Conservation (phyloP, 2,888 invertebrate genomes). For the Drosophila melanosoma region DNA sequence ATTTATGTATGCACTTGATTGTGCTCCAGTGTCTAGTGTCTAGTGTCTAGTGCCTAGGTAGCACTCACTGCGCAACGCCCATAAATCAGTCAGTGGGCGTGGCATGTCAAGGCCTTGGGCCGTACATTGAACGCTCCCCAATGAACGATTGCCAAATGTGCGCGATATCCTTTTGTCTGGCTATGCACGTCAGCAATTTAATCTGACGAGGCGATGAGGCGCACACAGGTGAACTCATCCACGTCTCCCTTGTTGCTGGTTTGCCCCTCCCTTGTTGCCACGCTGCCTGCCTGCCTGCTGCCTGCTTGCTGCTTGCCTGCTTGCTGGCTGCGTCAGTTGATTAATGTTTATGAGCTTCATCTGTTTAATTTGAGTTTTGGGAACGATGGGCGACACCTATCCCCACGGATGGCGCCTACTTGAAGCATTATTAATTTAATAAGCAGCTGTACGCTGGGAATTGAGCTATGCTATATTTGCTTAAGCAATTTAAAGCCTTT, state of each 20-base stretch:
- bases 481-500: slow-evolving; percentile 2
- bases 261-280: background rate
- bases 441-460: slow-evolving; percentile 34
- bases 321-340: slow-evolving; percentile 9
- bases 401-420: slow-evolving; percentile 21
- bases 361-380: slow-evolving; percentile 49
- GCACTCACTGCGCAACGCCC: slow-evolving; percentile 27
- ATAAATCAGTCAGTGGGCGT: slow-evolving; percentile 62
- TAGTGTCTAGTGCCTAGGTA: slow-evolving; percentile 13
- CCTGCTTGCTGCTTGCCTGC: background rate
- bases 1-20: slow-evolving; percentile 53
- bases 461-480: slow-evolving; percentile 18
- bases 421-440: slow-evolving; percentile 53
- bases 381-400: slow-evolving; percentile 22
- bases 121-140: slow-evolving; percentile 31
- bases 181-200: slow-evolving; percentile 23
- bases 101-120: slow-evolving; percentile 43
- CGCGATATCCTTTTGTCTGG: slow-evolving; percentile 38
- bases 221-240: slow-evolving; percentile 36
- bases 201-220: slow-evolving; percentile 26
- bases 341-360: slow-evolving; percentile 53
- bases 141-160: slow-evolving; percentile 30
- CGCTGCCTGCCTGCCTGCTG: background rate
- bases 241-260: background rate
- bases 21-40: slow-evolving; percentile 22